These are phyloP conservation scores for Argopecten irradians DNA, from an alignment of 1,140 invertebrate genomes.

Conservation along the genomic window DNA sequence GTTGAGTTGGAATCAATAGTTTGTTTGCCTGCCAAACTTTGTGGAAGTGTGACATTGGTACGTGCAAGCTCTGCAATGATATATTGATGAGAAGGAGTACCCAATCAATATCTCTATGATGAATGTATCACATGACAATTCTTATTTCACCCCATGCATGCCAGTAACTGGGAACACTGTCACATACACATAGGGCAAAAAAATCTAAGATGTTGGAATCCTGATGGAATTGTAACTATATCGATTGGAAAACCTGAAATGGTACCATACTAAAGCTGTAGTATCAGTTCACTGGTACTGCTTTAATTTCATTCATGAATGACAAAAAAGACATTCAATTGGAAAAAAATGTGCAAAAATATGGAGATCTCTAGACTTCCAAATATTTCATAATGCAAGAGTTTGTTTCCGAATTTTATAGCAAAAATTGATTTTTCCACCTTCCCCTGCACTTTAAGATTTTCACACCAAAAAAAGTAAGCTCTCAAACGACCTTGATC, in stretches of 20 bases:
- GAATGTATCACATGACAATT: conserved; percentile 17
- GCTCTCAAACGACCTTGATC: neutral
- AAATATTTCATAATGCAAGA: conserved; percentile 17
- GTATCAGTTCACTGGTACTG: neutral
- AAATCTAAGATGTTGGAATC: neutral
- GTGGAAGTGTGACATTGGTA: conserved; percentile 20
- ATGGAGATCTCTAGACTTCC: neutral
- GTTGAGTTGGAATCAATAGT: neutral
- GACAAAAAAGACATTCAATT: neutral
- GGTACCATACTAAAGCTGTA: neutral
- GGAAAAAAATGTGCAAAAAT: neutral
- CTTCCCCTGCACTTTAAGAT: neutral
- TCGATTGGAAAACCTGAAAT: conserved; percentile 3
- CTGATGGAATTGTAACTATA: conserved; percentile 22
- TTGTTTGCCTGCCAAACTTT: conserved; percentile 21
- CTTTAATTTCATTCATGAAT: conserved; percentile 1
- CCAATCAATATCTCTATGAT: conserved; percentile 12
- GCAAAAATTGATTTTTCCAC: neutral
- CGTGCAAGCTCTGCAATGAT: conserved; percentile 12
- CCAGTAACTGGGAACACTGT: neutral
- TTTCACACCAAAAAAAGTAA: neutral
- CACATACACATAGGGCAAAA: neutral
- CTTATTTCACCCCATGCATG: conserved; percentile 17
- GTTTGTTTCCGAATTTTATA: neutral
- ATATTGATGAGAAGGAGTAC: conserved; percentile 21